Percentiles rank a stretch among this genome's conserved stretches.
Evolutionary conservation across 2,888 invertebrate species (phyloP).

Genomic region (Incurvaria masculella): DNA sequence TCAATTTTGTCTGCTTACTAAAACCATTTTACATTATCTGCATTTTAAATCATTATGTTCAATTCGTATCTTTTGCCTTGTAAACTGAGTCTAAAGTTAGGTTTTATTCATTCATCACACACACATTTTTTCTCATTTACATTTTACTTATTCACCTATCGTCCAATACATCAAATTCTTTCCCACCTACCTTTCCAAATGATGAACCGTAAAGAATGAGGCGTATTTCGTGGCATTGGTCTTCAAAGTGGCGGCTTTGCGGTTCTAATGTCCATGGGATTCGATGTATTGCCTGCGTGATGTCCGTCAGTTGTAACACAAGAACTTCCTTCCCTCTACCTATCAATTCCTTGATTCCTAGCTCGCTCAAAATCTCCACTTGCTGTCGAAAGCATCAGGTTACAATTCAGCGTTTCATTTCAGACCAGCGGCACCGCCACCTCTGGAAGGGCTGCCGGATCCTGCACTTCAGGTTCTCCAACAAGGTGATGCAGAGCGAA

Average conservation of each 20-base stretch:
- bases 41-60: too few relatives aligned
- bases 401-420: conserved; percentile 19
- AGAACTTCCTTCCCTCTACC: neutral
- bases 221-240: conserved; percentile 22
- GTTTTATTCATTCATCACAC: neutral
- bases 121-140: neutral
- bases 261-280: conserved; percentile 12
- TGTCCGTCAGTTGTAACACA: neutral
- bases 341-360: neutral
- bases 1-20: too few relatives aligned
- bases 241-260: conserved; percentile 42
- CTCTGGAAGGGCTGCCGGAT: conserved; percentile 65
- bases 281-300: neutral
- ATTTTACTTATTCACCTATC: too few relatives aligned
- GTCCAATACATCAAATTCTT: too few relatives aligned
- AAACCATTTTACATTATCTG: too few relatives aligned
- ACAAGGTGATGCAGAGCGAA: conserved; percentile 66
- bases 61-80: too few relatives aligned
- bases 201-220: conserved; percentile 1
- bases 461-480: conserved; percentile 69
- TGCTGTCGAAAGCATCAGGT: neutral
- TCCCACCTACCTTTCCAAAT: too few relatives aligned
- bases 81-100: too few relatives aligned
- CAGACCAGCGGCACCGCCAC: conserved; percentile 67
- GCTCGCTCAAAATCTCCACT: too few relatives aligned